Percentiles rank a stretch among this genome's conserved stretches.
Evolutionary conservation across 2,888 invertebrate species (phyloP).

Genomic region (Octodonta nipae): DNA sequence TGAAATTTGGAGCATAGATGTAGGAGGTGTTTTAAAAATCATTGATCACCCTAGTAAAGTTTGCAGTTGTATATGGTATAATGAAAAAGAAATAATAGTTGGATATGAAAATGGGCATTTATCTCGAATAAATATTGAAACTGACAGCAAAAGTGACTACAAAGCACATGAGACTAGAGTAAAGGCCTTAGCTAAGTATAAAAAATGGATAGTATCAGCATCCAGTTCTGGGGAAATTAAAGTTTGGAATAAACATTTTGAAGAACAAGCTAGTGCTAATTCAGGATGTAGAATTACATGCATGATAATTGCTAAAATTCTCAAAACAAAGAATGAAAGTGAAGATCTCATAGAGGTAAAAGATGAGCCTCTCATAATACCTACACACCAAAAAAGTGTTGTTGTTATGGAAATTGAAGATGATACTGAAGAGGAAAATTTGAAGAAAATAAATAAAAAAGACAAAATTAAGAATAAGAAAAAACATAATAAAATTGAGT

Average conservation of each 20-base stretch:
- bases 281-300: slow-evolving; percentile 64
- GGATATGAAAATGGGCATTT: slow-evolving; percentile 67
- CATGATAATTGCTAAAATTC: slow-evolving; percentile 43
- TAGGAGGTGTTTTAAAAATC: slow-evolving; percentile 57
- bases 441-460: slow-evolving; percentile 29
- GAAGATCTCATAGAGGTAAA: slow-evolving; percentile 25
- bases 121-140: slow-evolving; percentile 43
- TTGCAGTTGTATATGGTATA: slow-evolving; percentile 54
- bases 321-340: slow-evolving; percentile 21
- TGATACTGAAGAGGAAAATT: slow-evolving; percentile 12
- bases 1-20: slow-evolving; percentile 69
- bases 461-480: slow-evolving; percentile 27
- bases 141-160: slow-evolving; percentile 37
- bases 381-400: slow-evolving; percentile 10
- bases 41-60: slow-evolving; percentile 57
- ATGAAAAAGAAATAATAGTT: slow-evolving; percentile 47
- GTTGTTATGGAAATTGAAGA: slow-evolving; percentile 20
- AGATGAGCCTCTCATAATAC: slow-evolving; percentile 9
- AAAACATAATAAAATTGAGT: slow-evolving; percentile 33
- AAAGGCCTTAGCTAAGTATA: slow-evolving; percentile 47
- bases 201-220: slow-evolving; percentile 50
- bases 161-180: slow-evolving; percentile 53
- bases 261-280: slow-evolving; percentile 45
- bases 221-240: slow-evolving; percentile 71
- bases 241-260: slow-evolving; percentile 47